A percentile compares a stretch with the other conserved stretches of the same genome.
phyloP scores from a whole-genome alignment of 2,113 vertebrate genomes.

The Crotalus helleri region DNA sequence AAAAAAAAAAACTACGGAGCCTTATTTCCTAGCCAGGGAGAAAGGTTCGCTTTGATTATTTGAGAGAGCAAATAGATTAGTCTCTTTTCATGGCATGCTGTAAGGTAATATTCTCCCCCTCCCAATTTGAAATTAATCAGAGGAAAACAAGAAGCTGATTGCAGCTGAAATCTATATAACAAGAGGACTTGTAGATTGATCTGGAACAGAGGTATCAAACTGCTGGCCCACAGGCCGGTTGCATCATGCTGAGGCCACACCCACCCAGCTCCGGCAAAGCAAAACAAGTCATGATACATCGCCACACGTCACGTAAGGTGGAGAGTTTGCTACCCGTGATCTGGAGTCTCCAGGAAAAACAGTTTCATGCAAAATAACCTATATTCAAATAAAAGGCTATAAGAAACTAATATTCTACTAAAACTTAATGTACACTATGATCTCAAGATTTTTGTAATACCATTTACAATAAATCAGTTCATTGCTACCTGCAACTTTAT shows the following conservation, averaged over 20 bases:
- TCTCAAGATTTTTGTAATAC: not conserved
- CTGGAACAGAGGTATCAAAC: not conserved
- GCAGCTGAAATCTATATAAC: too few species aligned
- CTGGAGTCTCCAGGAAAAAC: not conserved
- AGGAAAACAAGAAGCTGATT: not conserved
- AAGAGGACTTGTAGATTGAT: not conserved
- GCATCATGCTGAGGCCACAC: too few species aligned
- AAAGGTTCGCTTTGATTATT: not conserved
- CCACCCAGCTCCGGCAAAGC: too few species aligned
- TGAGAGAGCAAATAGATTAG: not conserved
- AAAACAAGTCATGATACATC: too few species aligned
- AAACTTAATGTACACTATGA: not conserved
- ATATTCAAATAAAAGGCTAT: not conserved
- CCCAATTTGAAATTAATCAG: not conserved
- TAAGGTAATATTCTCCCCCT: not conserved
- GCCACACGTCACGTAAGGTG: too few species aligned
- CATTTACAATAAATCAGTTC: not conserved
- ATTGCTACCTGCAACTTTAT: not conserved
- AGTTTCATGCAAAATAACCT: not conserved
- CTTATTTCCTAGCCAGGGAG: not conserved
- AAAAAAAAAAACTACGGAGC: too few species aligned
- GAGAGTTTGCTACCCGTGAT: too few species aligned
- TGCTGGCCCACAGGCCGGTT: too few species aligned
- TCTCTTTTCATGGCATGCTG: not conserved
- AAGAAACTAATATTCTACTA: not conserved